phyloP scores from a whole-genome alignment of 1,140 invertebrate species.

The Ceratina australensis region DNA sequence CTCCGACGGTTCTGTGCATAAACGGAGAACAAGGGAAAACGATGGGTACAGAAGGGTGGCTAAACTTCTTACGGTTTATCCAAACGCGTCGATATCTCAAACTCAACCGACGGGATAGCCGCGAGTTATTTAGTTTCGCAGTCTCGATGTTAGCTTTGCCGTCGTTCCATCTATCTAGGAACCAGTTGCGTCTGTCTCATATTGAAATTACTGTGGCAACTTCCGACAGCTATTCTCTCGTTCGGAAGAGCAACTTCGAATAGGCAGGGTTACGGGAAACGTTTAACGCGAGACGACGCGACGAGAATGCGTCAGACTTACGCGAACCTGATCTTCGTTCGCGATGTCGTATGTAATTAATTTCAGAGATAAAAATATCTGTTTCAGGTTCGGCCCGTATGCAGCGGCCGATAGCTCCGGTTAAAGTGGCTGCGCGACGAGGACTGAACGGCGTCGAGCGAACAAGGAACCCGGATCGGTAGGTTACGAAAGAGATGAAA shows the following conservation, averaged over 20 bases:
- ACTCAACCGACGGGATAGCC: neutral
- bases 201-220: constrained; percentile 26
- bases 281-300: neutral
- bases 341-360: neutral
- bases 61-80: neutral
- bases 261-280: neutral
- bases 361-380: neutral
- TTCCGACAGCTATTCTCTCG: constrained; percentile 10
- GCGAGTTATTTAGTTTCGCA: neutral
- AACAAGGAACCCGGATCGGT: too few species aligned
- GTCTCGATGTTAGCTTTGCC: constrained; percentile 9
- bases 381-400: constrained; percentile 16
- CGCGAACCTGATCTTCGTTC: neutral
- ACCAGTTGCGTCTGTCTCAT: constrained; percentile 4
- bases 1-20: too few species aligned
- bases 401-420: neutral
- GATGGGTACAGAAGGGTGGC: too few species aligned
- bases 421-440: neutral
- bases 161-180: neutral
- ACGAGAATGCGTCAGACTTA: too few species aligned
- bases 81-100: neutral
- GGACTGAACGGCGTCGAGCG: neutral
- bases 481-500: too few species aligned
- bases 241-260: neutral
- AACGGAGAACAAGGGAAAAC: neutral